phyloP scores from a whole-genome alignment of 2,113 vertebrate species.

The Miniopterus natalensis region DNA sequence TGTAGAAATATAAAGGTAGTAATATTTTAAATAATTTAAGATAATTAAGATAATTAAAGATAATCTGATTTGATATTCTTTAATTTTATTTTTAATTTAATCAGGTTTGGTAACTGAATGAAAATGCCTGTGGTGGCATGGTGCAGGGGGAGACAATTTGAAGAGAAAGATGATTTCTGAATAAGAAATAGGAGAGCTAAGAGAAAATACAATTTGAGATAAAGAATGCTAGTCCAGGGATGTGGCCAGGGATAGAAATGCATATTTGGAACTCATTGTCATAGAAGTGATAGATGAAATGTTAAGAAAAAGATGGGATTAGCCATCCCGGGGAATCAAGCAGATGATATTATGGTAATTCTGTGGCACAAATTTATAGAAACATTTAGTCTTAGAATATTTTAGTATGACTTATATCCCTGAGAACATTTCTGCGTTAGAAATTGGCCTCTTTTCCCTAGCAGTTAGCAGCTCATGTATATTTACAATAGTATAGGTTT shows the following conservation, averaged over 20 bases:
- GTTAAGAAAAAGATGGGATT: constrained; percentile 37
- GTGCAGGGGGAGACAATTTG: neutral
- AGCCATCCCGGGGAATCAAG: constrained; percentile 31
- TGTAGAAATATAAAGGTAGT: constrained; percentile 52
- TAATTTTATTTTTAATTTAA: neutral
- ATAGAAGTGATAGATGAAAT: constrained; percentile 65
- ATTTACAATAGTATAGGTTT: constrained; percentile 64
- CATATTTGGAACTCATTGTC: constrained; percentile 42
- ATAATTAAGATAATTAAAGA: neutral
- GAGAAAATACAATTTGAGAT: constrained; percentile 66
- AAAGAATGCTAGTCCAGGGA: constrained; percentile 2
- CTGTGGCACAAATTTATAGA: constrained; percentile 60
- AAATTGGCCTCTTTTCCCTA: constrained; percentile 35
- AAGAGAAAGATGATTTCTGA: constrained; percentile 39
- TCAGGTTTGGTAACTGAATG: constrained; percentile 5
- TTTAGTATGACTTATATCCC: constrained; percentile 67
- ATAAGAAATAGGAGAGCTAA: constrained; percentile 51
- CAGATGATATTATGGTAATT: constrained; percentile 59
- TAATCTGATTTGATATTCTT: neutral
- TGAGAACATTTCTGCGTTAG: constrained; percentile 61
- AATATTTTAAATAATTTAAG: constrained; percentile 43
- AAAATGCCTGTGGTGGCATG: neutral
- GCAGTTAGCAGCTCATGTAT: constrained; percentile 67
- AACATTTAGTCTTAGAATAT: constrained; percentile 69
- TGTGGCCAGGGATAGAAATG: neutral